Base-by-base conservation (phyloP, 2,113 vertebrate species). In the Carlito syrichta region DNA sequence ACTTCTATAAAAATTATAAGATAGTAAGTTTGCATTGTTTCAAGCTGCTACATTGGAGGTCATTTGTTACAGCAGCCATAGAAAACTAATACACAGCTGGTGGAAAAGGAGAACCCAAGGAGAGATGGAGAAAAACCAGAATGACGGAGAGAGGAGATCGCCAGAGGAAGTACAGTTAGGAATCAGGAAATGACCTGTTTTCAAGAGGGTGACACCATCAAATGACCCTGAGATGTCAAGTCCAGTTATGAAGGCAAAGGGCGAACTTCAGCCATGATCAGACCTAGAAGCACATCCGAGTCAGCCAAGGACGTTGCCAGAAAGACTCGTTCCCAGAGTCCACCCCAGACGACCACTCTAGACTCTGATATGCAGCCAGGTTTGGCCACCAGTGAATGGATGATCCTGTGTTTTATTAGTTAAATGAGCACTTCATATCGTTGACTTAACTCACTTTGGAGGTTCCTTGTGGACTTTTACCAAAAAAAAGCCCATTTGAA, bases 401-500 rank as follows among this genome's bases (percentile, higher is more conserved):
- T 54, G 30, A 13, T 32, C 50, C 66, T 20, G 35, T 69, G 5
- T 56, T 58, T 92, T 40, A 50, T 62, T 12, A 43, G 30, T 74
- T 83, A 93, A 71, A 40, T 14, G 27, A 73, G 86, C 23, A 50
- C 40, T 74, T 96, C 52, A 71, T 17, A 17, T 38, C 68, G 11
- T 48, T 93, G 40, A 90, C 25, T 86, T 84, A 81, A 38, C 58
- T 79, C 66, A 88, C 32, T 81, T 58, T 88, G 73, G 88, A 68
- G 52, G 13, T 40, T 84, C 30, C 48, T 45, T 81, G 30, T 48
- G n/a, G 77, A 54, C 38, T 58, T 68, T 91, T 54, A 79, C 68
- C 25, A 63, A 50, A 91, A 50, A 60, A 77, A 94, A 95, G 32
- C 8, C 43, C 43, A 83, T 78, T 95, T 95, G 43, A 79, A 89